Evolutionary conservation across 2,888 invertebrate species (phyloP).

Genomic region (Plebejus melissa): DNA sequence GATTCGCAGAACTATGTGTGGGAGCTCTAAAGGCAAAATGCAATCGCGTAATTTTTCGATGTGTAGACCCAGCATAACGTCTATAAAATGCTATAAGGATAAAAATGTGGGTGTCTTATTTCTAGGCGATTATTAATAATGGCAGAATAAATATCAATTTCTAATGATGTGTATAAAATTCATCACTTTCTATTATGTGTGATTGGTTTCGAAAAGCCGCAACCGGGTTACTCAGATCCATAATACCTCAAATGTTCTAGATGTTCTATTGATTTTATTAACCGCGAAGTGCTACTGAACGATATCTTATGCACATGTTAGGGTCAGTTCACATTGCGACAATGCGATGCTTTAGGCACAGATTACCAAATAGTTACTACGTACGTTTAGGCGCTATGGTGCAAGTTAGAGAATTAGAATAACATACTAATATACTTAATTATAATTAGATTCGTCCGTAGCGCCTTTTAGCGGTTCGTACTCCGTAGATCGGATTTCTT

Average conservation of each 20-base stretch:
- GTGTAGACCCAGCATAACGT: not conserved
- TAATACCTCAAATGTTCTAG: constrained; percentile 29
- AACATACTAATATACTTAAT: no score
- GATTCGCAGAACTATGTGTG: no score
- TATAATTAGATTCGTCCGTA: no score
- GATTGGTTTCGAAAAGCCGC: constrained; percentile 28
- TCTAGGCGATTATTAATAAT: not conserved
- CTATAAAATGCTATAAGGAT: not conserved
- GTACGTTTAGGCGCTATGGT: no score
- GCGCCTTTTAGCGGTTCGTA: no score
- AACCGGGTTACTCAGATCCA: constrained; percentile 30
- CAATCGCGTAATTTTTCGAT: not conserved
- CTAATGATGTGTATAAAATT: constrained; percentile 12
- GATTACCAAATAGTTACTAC: no score
- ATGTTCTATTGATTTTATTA: constrained; percentile 19
- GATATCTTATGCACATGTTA: not conserved
- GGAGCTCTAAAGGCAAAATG: not conserved
- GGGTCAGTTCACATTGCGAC: not conserved
- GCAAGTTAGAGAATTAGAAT: no score
- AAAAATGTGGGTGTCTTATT: not conserved
- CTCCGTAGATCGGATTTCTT: no score
- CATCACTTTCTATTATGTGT: constrained; percentile 30
- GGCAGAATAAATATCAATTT: constrained; percentile 8
- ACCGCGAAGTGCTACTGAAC: constrained; percentile 18
- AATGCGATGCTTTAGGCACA: no score